Conservation (phyloP, 2,888 invertebrate species). For the Brenthis daphne region DNA sequence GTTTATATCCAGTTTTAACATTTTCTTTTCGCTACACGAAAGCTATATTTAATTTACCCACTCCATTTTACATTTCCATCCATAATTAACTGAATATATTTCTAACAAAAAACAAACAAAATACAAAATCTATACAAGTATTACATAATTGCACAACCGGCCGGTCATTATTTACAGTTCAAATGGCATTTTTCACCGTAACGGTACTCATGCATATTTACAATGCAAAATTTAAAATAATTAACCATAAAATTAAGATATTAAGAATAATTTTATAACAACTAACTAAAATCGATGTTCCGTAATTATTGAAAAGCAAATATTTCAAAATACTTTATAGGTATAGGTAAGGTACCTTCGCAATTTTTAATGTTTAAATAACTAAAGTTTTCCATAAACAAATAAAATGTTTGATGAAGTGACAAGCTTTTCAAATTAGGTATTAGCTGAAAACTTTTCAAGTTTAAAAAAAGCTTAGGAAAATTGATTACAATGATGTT, state of each 20-base stretch:
- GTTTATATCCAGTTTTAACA: slow-evolving; percentile 1
- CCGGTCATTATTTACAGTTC: slow-evolving; percentile 54
- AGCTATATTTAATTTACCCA: slow-evolving; percentile 6
- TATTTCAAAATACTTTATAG: background rate
- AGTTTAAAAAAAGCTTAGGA: no score
- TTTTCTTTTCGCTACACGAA: slow-evolving; percentile 4
- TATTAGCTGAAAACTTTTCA: no score
- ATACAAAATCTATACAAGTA: slow-evolving; percentile 22
- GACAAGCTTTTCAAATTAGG: background rate
- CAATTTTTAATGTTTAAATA: background rate
- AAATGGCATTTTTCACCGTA: slow-evolving; percentile 30
- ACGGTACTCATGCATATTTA: slow-evolving; percentile 18
- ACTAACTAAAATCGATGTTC: background rate
- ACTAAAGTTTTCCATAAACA: background rate
- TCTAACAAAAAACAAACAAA: slow-evolving; percentile 12
- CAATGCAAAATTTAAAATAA: slow-evolving; percentile 3
- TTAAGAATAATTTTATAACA: background rate
- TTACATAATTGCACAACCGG: slow-evolving; percentile 75
- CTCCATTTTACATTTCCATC: slow-evolving; percentile 11
- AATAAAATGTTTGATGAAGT: background rate
- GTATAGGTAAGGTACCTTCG: background rate
- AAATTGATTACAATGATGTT: no score
- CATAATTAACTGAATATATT: slow-evolving; percentile 11
- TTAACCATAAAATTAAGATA: background rate
- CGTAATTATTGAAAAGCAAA: background rate